A percentile compares a stretch with the other conserved stretches of the same genome.
phyloP scores from a whole-genome alignment of 53 echinoderm and acorn worm species.

The Zoroaster sp. region DNA sequence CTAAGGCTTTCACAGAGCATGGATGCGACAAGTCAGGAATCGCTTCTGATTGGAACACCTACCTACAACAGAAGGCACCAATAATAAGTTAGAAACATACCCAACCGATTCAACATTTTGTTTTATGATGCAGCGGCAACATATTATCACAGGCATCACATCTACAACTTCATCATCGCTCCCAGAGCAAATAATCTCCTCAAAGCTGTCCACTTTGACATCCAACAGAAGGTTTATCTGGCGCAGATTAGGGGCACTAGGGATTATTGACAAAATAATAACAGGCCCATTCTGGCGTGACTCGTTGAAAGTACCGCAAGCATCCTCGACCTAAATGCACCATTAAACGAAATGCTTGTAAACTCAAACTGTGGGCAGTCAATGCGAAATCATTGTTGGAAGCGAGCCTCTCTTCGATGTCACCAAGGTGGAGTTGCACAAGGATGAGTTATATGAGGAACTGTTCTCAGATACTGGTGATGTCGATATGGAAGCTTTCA shows the following conservation, averaged over 20 bases:
- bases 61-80: not conserved
- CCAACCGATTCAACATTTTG: constrained; percentile 48
- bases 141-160: not conserved
- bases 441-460: too few relatives aligned
- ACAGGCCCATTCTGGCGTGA: constrained; percentile 77
- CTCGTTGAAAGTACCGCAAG: constrained; percentile 19
- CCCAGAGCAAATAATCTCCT: constrained; percentile 54
- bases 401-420: too few relatives aligned
- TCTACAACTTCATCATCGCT: not conserved
- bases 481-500: too few relatives aligned
- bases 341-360: constrained; percentile 44
- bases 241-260: constrained; percentile 60
- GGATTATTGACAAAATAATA: constrained; percentile 60
- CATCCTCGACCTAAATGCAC: constrained; percentile 35
- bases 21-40: constrained; percentile 60
- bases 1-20: constrained; percentile 45
- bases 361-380: too few relatives aligned
- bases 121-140: too few relatives aligned
- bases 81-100: constrained; percentile 27
- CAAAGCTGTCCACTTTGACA: constrained; percentile 41
- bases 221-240: constrained; percentile 50
- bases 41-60: constrained; percentile 13
- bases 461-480: too few relatives aligned
- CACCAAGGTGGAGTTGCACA: too few relatives aligned
- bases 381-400: too few relatives aligned